Percentiles rank a stretch among this genome's conserved stretches.
These are phyloP conservation scores for Aplochiton taeniatus DNA, from an alignment of 2,797 vertebrate species.

Conservation along the genomic window DNA sequence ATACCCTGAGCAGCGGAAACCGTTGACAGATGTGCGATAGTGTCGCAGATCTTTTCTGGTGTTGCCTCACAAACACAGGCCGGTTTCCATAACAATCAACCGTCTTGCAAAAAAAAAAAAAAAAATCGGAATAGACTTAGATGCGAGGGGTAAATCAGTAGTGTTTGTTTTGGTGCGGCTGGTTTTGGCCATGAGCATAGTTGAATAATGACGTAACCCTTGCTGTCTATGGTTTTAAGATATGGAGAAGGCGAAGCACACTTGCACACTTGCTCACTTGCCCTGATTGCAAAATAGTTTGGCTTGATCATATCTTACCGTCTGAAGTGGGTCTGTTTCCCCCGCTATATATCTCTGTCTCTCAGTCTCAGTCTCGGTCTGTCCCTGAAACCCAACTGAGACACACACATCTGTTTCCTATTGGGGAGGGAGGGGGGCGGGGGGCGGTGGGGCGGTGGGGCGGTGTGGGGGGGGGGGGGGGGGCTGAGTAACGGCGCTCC, in stretches of 20 bases:
- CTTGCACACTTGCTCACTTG: too few relatives aligned
- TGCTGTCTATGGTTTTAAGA: too few relatives aligned
- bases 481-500: slow-evolving; percentile 21
- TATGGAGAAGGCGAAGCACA: too few relatives aligned
- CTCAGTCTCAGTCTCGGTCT: neutral
- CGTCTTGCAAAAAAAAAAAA: too few relatives aligned
- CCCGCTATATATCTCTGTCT: neutral
- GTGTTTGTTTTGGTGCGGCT: too few relatives aligned
- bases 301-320: neutral
- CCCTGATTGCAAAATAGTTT: too few relatives aligned
- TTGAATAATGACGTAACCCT: too few relatives aligned
- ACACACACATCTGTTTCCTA: slow-evolving; percentile 66
- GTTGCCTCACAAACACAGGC: slow-evolving; percentile 4
- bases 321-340: neutral
- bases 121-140: too few relatives aligned
- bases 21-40: slow-evolving; percentile 17
- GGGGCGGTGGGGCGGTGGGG: slow-evolving; percentile 22
- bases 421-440: too few relatives aligned
- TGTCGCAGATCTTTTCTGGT: neutral
- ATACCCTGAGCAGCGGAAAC: slow-evolving; percentile 41
- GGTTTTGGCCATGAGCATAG: too few relatives aligned
- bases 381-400: slow-evolving; percentile 9
- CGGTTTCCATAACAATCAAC: slow-evolving; percentile 20
- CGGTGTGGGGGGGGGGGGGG: slow-evolving; percentile 16
- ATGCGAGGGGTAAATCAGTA: too few relatives aligned